Percentiles rank a stretch among this genome's conserved stretches.
These are phyloP conservation scores for Diarsia rubi DNA, from an alignment of 2,888 invertebrate species.

Conservation along the genomic window DNA sequence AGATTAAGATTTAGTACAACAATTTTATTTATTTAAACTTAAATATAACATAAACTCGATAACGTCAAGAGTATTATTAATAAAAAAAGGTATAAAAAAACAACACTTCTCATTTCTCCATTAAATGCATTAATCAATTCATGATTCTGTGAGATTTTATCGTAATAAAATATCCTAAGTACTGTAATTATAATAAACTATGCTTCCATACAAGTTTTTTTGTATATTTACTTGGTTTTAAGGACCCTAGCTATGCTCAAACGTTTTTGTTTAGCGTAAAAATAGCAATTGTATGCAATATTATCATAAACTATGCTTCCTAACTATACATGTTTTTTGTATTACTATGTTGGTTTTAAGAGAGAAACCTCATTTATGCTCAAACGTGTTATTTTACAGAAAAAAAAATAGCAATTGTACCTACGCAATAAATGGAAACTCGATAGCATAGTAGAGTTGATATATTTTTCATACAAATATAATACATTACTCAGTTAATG, in stretches of 20 bases:
- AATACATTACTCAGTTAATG: conserved; percentile 64
- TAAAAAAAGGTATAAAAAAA: conserved; percentile 11
- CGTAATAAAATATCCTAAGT: conserved; percentile 6
- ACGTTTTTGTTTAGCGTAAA: conserved; percentile 1
- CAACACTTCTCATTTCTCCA: background rate
- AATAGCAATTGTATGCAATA: conserved; percentile 14
- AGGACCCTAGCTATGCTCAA: conserved; percentile 38
- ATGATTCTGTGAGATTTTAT: conserved; percentile 15
- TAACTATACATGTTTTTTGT: conserved; percentile 34
- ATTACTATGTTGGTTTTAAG: conserved; percentile 42
- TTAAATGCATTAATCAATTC: background rate
- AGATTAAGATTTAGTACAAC: conserved; percentile 58
- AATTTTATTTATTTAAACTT: conserved; percentile 52
- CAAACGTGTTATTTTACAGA: conserved; percentile 18
- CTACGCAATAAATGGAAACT: conserved; percentile 6
- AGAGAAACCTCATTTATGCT: conserved; percentile 33
- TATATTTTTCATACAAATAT: conserved; percentile 49
- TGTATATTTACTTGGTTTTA: conserved; percentile 46
- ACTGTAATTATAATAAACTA: conserved; percentile 16
- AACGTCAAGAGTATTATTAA: conserved; percentile 11
- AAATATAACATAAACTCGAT: conserved; percentile 25
- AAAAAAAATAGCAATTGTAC: conserved; percentile 18
- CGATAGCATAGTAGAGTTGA: conserved; percentile 6
- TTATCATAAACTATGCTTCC: conserved; percentile 39
- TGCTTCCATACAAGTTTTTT: conserved; percentile 46